Conservation (phyloP, 2,797 vertebrate species). For the Epinephelus malabaricus region DNA sequence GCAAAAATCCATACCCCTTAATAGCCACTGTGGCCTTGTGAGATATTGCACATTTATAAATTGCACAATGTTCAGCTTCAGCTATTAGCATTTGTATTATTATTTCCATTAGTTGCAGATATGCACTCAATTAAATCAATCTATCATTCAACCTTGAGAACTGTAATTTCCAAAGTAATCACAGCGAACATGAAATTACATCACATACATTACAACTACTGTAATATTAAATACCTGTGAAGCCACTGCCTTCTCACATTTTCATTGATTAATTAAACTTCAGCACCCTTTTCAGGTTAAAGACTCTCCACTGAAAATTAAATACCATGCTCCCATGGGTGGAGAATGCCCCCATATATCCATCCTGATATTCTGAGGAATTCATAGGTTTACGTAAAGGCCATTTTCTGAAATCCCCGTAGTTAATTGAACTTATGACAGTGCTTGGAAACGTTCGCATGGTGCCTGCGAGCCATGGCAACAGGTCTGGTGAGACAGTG, state of each 20-base stretch:
- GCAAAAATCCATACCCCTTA: constrained; percentile 25
- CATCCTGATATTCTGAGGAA: constrained; percentile 4
- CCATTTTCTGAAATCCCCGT: constrained; percentile 52
- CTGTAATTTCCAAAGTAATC: constrained; percentile 17
- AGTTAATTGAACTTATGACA: constrained; percentile 38
- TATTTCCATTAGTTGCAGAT: constrained; percentile 25
- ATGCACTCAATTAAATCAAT: constrained; percentile 25
- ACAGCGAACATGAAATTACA: constrained; percentile 2
- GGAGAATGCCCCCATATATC: background rate
- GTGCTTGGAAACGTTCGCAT: constrained; percentile 10
- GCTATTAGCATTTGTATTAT: constrained; percentile 13
- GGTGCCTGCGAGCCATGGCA: constrained; percentile 72
- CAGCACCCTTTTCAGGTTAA: constrained; percentile 7
- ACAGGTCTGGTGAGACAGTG: constrained; percentile 73
- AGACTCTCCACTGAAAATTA: background rate
- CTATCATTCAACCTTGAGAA: constrained; percentile 3
- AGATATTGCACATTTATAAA: constrained; percentile 2
- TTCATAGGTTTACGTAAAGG: constrained; percentile 40
- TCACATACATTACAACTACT: background rate
- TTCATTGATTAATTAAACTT: constrained; percentile 4
- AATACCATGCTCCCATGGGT: background rate
- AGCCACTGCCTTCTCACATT: background rate
- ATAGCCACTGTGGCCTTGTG: background rate
- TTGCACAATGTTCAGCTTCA: background rate
- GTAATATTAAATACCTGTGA: background rate